These are phyloP conservation scores for Adelosebastes latens DNA, from an alignment of 2,797 vertebrate species.

Conservation along the genomic window DNA sequence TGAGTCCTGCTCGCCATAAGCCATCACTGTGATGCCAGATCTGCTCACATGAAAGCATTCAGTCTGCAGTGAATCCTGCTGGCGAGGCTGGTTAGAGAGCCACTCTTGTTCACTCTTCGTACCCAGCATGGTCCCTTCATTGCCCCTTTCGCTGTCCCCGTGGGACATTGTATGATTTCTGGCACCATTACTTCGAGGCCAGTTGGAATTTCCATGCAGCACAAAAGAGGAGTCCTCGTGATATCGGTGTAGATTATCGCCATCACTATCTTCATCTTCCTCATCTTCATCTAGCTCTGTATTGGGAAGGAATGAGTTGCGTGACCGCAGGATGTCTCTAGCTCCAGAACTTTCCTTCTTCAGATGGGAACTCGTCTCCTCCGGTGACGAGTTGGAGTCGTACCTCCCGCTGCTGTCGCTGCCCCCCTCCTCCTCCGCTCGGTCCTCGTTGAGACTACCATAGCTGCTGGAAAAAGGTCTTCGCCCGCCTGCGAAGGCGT, in stretches of 20 bases:
- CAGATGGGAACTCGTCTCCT: constrained; percentile 53
- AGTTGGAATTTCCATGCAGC: constrained; percentile 77
- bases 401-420: constrained; percentile 75
- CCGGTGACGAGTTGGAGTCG: constrained; percentile 71
- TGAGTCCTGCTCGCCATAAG: constrained; percentile 64
- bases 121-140: constrained; percentile 43
- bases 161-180: constrained; percentile 46
- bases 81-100: constrained; percentile 57
- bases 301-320: constrained; percentile 89
- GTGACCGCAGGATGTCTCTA: constrained; percentile 65
- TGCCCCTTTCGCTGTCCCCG: constrained; percentile 39
- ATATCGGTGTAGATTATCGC: constrained; percentile 79
- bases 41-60: constrained; percentile 66
- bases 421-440: constrained; percentile 68
- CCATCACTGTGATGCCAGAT: constrained; percentile 74
- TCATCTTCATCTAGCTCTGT: constrained; percentile 84
- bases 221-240: constrained; percentile 80
- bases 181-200: constrained; percentile 80
- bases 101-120: constrained; percentile 59
- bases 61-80: constrained; percentile 74
- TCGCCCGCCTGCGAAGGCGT: constrained; percentile 75
- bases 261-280: constrained; percentile 83
- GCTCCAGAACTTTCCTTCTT: constrained; percentile 36
- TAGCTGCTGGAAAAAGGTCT: constrained; percentile 77
- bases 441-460: constrained; percentile 70